Conservation (phyloP, 2,113 vertebrate species). For the Oncorhynchus gorbuscha region DNA sequence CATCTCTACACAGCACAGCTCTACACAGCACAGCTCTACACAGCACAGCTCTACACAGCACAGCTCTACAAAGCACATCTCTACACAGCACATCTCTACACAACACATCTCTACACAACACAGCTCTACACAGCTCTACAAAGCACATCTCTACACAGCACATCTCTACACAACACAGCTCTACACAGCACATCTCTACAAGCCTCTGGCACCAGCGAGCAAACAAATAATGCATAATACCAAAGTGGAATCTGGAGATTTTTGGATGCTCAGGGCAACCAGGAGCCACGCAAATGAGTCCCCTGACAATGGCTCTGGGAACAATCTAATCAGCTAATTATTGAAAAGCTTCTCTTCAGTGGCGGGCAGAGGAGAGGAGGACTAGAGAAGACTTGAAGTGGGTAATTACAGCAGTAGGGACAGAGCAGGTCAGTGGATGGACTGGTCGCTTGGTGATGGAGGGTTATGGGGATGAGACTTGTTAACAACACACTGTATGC, state of each 20-base stretch:
- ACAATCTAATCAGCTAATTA: slow-evolving; percentile 56
- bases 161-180: slow-evolving; percentile 10
- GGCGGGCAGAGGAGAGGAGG: slow-evolving; percentile 49
- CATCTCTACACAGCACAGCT: slow-evolving; percentile 11
- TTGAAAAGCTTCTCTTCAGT: slow-evolving; percentile 40
- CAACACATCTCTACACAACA: slow-evolving; percentile 4
- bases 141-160: slow-evolving; percentile 5
- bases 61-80: not conserved
- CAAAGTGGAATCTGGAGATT: not conserved
- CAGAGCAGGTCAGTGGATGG: slow-evolving; percentile 1
- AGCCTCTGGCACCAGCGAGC: slow-evolving; percentile 3
- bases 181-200: slow-evolving; percentile 9
- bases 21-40: not conserved
- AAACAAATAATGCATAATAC: not conserved
- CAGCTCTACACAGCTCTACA: not conserved
- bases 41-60: no score
- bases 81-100: slow-evolving; percentile 12
- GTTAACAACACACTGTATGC: not conserved
- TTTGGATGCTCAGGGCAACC: slow-evolving; percentile 48
- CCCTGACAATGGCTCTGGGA: slow-evolving; percentile 33
- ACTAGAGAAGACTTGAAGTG: slow-evolving; percentile 7
- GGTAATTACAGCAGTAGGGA: not conserved
- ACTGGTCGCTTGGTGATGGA: not conserved
- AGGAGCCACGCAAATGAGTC: slow-evolving; percentile 43
- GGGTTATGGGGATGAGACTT: slow-evolving; percentile 33